Evolutionary conservation across 2,113 vertebrate genomes (phyloP), one percentile per base, ranked within the genome.

Genomic region (Pica pica): DNA sequence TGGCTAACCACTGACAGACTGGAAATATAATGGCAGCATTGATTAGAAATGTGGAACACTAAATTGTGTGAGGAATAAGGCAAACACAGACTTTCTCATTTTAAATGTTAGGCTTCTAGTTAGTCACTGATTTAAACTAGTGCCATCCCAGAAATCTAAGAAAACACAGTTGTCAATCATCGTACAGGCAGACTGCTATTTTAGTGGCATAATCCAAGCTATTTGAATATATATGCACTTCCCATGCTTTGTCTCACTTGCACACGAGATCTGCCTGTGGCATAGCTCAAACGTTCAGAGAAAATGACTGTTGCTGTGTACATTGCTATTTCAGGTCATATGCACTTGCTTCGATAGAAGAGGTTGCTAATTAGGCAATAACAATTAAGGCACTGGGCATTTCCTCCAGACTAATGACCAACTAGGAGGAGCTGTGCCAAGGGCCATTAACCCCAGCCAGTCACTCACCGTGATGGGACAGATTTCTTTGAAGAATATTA

Each of bases 351-450:
- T 89, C n/a, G 3, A 83, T 87, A 71, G 75, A 87, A 90, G 83
- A 89, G 78, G 31, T 69, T 97, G 75, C 77, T 96, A 94, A 96
- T 95, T 92, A 97, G 95, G 96, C 96, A 96, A 88, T 96, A 97
- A 94, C 76, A 95, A 97, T 91, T 94, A 92, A 95, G 57, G 73
- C 80, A 90, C 46, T 63, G 73, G 74, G 63, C 71, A 97, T 95
- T 94, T 96, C 93, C 93, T 88, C 52, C 55, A 92, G 91, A 89
- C 85, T 95, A 97, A 97, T 94, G 97, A 93, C 89, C 83, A n/a
- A 6, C 65, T 83, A 96, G 93, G 71, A 87, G 64, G 37, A 96
- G 60, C 35, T 73, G 55, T 75, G 84, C 95, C 73, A 96, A 86
- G 76, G 65, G 49, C 79, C 88, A 81, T 93, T 97, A 96, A 96